Percentiles rank a stretch among this genome's conserved stretches.
These are phyloP conservation scores for Eulemur rufifrons DNA, from an alignment of 2,113 vertebrate genomes.

Conservation along the genomic window DNA sequence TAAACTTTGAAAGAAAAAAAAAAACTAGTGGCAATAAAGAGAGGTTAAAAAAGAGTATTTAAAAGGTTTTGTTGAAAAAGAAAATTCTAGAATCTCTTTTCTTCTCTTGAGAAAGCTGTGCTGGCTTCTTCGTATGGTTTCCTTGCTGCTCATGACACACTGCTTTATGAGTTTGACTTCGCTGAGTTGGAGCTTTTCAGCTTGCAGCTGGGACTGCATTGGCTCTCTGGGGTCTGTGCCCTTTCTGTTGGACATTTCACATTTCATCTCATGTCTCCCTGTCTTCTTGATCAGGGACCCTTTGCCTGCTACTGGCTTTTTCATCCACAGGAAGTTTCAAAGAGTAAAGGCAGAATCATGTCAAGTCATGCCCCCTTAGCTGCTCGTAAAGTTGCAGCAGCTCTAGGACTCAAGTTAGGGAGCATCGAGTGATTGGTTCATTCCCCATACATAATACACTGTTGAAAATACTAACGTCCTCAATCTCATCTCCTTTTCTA, in stretches of 20 bases:
- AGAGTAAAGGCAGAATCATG: not conserved
- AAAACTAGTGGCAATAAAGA: not conserved
- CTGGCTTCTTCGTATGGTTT: fast-evolving
- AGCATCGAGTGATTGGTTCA: not conserved
- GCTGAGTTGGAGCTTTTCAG: not conserved
- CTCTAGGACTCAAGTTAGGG: not conserved
- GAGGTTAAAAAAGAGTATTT: not conserved
- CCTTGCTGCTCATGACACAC: not conserved
- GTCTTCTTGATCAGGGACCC: not conserved
- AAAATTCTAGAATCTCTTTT: not conserved
- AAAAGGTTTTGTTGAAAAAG: not conserved
- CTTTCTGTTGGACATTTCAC: not conserved
- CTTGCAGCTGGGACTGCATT: not conserved
- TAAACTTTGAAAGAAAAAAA: not conserved
- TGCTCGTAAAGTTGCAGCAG: not conserved
- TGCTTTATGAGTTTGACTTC: not conserved
- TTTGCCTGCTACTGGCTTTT: not conserved
- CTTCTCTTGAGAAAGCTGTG: not conserved
- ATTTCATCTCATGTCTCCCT: not conserved
- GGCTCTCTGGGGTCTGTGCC: not conserved
- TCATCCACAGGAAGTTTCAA: not conserved
- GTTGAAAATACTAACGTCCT: not conserved
- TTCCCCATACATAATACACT: not conserved
- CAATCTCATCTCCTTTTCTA: not conserved
- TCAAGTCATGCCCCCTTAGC: not conserved